Evolutionary conservation across 2,888 invertebrate genomes (phyloP), one percentile per base, ranked within the genome.

Genomic region (Erpobdella octoculata): DNA sequence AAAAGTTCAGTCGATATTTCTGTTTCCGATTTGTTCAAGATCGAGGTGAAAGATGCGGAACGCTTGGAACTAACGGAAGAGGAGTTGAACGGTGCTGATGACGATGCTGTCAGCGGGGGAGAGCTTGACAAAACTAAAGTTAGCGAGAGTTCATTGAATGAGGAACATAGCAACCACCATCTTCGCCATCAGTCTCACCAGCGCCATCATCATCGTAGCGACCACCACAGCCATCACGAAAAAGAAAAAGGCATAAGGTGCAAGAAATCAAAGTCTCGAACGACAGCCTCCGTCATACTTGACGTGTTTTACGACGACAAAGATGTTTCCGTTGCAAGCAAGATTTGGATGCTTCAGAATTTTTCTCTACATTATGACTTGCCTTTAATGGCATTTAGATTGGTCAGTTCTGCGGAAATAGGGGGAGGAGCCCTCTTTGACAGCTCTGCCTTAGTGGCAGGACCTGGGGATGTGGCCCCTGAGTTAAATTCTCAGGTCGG

Each of bases 291-390:
- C 3, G 35, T 62, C 35, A 62, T 62, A 28, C 35, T 62, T n/a
- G 18, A 62, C 12, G 1, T 62, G n/a, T 31, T n/a, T 31, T n/a
- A 28, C 15, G 35, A 62, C 0, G 62, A 62, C n/a, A 28, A 28
- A 35, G 5, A 21, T 15, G 21, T 53, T 53, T 28, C 21, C 1
- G 53, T n/a, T 1, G 0, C 0, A 1, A 28, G 6, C 1, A n/a
- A 37, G 21, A 35, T 69, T 21, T 4, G 6, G 3, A 31, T 69
- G 31, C 15, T 69, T 1, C 3, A 69, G 69, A 69, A 37, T 4
- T 69, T 69, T 46, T 58, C 58, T 15, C 31, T 25, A 1, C 37
- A 31, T 31, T 69, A 69, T 36, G 37, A 69, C 46, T n/a, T 69
- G 15, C 58, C 69, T 21, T 37, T 69, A 5, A n/a, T 18, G 21